A percentile compares a stretch with the other conserved stretches of the same genome.
phyloP scores from a whole-genome alignment of 2,888 invertebrate genomes.

The Cerastoderma edule region DNA sequence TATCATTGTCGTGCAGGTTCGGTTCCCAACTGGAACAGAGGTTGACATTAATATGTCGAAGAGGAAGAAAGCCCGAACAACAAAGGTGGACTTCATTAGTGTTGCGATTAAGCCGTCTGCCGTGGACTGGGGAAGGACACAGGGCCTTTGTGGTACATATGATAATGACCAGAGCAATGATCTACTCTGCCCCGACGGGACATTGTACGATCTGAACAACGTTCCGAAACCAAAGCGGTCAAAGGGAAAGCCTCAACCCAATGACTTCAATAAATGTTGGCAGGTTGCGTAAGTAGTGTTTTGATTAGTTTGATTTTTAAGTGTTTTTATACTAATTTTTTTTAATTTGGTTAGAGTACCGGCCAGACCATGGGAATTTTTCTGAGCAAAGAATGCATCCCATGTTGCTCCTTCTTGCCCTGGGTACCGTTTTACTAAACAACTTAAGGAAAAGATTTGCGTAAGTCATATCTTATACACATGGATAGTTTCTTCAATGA shows the following conservation, averaged over 20 bases:
- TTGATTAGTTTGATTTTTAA: too few species aligned
- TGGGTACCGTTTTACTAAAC: too few species aligned
- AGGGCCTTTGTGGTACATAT: conserved; percentile 71
- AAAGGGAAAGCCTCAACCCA: neutral
- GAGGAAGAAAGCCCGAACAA: neutral
- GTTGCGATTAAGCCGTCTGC: conserved; percentile 36
- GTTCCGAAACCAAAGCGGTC: neutral
- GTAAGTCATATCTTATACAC: too few species aligned
- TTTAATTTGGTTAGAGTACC: too few species aligned
- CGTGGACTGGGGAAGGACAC: conserved; percentile 26
- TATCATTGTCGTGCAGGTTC: conserved; percentile 23
- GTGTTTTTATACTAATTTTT: too few species aligned
- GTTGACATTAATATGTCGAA: conserved; percentile 25
- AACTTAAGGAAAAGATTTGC: too few species aligned
- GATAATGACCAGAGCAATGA: conserved; percentile 73
- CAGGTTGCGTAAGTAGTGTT: too few species aligned
- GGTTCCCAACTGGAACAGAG: conserved; percentile 32
- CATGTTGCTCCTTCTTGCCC: too few species aligned
- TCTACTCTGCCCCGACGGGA: conserved; percentile 59
- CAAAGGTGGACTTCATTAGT: conserved; percentile 31
- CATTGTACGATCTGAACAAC: neutral
- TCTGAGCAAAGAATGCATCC: too few species aligned
- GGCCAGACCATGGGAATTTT: too few species aligned
- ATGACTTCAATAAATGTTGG: conserved; percentile 28
- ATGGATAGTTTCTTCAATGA: too few species aligned